Base-by-base conservation (phyloP, 2,113 vertebrate genomes). In the Steatornis caripensis region DNA sequence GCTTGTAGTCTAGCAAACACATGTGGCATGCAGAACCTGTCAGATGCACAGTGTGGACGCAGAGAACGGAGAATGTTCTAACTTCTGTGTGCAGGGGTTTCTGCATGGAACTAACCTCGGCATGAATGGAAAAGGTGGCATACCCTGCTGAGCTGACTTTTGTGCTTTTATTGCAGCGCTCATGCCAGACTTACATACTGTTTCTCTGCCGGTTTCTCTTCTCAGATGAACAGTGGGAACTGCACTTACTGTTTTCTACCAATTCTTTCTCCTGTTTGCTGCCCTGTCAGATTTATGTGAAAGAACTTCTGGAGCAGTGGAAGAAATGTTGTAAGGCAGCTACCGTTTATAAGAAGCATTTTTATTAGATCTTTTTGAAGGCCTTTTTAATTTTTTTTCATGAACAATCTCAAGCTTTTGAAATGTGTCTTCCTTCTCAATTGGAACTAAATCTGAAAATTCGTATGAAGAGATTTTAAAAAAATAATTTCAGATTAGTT, bases 401-500 rank as follows among this genome's bases (percentile, higher is more conserved):
- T 77, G 57, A 88, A 85, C 7, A 4, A 41, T 65, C 70, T 94
- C 19, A 53, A 54, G 71, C 85, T 91, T 91, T 91, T 88, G 37
- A 94, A 95, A 86, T 58, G 41, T n/a, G n/a, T 62, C 41, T 93
- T 94, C 41, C 39, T 77, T 94, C 55, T 90, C 80, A 94, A 93
- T 83, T 90, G 64, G 30, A 86, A 71, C 58, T 53, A 95, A 96
- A 96, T 90, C 61, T 90, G 82, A 93, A 94, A 85, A 91, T 88
- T 93, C 12, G 0, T 83, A 46, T 45, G 75, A 72, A 88, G 53
- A 39, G 62, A 84, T 91, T 95, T 85, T 1, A 4, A 66, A 91
- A 87, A 90, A 77, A 62, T 39, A 54, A 74, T 48, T 72, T 89
- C 20, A 60, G 46, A 84, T 89, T 84, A 95, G 92, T 96, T 34